Evolutionary conservation across 1,140 invertebrate species (phyloP).

Genomic region (Teleogryllus occipitalis): DNA sequence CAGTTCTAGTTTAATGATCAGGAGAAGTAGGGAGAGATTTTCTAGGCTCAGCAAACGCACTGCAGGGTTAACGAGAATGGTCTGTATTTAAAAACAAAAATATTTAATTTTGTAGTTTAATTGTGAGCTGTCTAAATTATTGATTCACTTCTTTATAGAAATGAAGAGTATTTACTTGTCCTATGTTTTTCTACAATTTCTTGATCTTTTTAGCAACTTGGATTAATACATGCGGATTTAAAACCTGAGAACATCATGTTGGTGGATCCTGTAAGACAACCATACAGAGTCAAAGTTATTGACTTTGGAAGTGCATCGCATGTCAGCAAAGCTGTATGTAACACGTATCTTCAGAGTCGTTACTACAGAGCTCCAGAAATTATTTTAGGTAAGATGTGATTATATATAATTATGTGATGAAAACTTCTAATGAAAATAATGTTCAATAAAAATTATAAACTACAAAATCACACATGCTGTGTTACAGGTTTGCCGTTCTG

Average conservation of each 20-base stretch:
- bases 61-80: background rate
- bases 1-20: too few relatives aligned
- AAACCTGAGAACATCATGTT: constrained; percentile 99
- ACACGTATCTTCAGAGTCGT: constrained; percentile 97
- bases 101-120: background rate
- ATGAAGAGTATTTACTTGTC: background rate
- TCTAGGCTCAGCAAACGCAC: too few relatives aligned
- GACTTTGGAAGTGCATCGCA: constrained; percentile 99
- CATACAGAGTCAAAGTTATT: constrained; percentile 96
- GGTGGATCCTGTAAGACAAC: constrained; percentile 93
- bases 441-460: background rate
- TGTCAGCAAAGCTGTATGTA: constrained; percentile 98
- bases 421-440: background rate
- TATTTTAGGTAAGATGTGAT: constrained; percentile 63
- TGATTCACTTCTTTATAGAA: background rate
- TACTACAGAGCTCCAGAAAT: constrained; percentile 99
- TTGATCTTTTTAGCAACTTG: constrained; percentile 70
- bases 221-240: constrained; percentile 97
- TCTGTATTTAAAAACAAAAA: background rate
- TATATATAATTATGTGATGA: background rate
- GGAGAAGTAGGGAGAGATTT: too few relatives aligned
- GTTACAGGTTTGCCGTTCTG: constrained; percentile 80
- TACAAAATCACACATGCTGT: background rate
- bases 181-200: background rate
- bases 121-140: background rate